Evolutionary conservation across 1,140 invertebrate species (phyloP), one percentile per base, ranked within the genome.

Genomic region (Pseudomyrmex cubaensis): DNA sequence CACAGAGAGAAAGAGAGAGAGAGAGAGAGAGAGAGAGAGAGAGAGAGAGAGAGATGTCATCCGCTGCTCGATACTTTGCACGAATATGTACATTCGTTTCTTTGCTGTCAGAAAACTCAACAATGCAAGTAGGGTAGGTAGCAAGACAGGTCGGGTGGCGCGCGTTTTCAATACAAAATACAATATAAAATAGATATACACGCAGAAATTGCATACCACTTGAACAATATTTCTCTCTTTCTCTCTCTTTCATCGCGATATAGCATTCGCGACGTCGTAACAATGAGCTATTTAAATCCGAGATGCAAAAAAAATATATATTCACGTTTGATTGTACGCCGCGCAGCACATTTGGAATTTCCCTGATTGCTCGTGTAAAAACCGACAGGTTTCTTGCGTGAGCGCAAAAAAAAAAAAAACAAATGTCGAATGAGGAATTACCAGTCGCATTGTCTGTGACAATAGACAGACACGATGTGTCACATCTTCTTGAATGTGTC

Each of bases 271-370:
- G 62, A 64, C n/a, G 4, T 25, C 44, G 3, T 13, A 15, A 2
- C 13, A 17, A 56, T 17, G 10, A 5, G 46, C 10, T 44, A 10
- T n/a, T 77, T 25, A 20, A 10, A 46, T 17, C 2, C 17, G 66
- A 48, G 35, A 35, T 35, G 35, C 5, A 44, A 54, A 17, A 78
- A 35, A 50, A 61, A 20, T 52, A 63, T n/a, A 35, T 48, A 10
- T 22, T 61, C 22, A 50, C 25, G n/a, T 17, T 70, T 8, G n/a
- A 59, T 80, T 59, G 44, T 54, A 44, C 1, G 15, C 69, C 69
- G 4, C n/a, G 69, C 69, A 7, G 5, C 25, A 3, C 48, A 13
- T 75, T 67, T 56, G 64, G 22, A 80, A 72, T 80, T 56, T 70
- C 20, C n/a, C 54, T 2, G 15, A 50, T 59, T 57, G 46, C 4